These are phyloP conservation scores for Coregonus suidteri DNA, from an alignment of 2,797 vertebrate species.

Conservation along the genomic window DNA sequence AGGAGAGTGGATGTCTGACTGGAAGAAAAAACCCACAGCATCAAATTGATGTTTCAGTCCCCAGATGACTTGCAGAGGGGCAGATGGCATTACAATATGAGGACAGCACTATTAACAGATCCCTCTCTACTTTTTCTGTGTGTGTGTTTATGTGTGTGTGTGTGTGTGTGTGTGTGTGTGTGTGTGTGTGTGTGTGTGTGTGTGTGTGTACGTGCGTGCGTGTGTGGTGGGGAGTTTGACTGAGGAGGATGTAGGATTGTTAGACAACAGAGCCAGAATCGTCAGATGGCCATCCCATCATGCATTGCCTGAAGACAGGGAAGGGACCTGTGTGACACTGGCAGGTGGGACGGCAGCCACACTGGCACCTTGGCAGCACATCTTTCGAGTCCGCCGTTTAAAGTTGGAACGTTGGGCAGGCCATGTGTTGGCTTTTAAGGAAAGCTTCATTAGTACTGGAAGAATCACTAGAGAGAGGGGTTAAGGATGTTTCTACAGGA, in stretches of 20 bases:
- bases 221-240: conserved; percentile 8
- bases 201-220: no score
- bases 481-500: conserved; percentile 22
- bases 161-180: background rate
- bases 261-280: conserved; percentile 47
- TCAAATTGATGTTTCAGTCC: conserved; percentile 46
- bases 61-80: conserved; percentile 29
- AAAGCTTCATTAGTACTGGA: conserved; percentile 45
- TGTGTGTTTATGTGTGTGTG: no score
- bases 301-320: conserved; percentile 39
- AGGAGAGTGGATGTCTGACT: conserved; percentile 17
- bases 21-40: conserved; percentile 26
- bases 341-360: conserved; percentile 60
- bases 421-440: conserved; percentile 53
- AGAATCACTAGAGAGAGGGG: conserved; percentile 13
- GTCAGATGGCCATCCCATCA: conserved; percentile 61
- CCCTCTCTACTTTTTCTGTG: background rate
- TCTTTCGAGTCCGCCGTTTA: conserved; percentile 52
- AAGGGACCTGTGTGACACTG: conserved; percentile 43
- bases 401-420: conserved; percentile 45
- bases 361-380: conserved; percentile 56
- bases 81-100: conserved; percentile 50
- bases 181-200: background rate
- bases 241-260: conserved; percentile 30
- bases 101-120: conserved; percentile 38